Evolutionary conservation across 2,888 invertebrate species (phyloP), one percentile per base, ranked within the genome.

Genomic region (Abrostola triplasia): DNA sequence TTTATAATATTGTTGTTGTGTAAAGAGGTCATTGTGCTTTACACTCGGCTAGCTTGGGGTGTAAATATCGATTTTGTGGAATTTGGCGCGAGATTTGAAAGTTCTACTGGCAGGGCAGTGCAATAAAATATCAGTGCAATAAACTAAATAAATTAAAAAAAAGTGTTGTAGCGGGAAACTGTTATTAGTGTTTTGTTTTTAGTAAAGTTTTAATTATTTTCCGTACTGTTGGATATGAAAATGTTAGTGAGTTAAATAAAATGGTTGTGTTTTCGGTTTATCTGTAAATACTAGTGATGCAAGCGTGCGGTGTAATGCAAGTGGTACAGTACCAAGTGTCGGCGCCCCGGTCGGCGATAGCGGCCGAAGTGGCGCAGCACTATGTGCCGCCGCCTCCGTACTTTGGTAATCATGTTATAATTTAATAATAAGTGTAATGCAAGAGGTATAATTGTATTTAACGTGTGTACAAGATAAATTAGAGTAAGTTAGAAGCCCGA

Each of bases 221-320:
- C 12, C 0, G 0, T 52, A 47, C 6, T 51, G 42, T 42, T n/a
- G 42, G 6, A n/a, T 11, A 11, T 13, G n/a, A 7, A 7, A 42
- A 44, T n/a, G 4, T 35, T 66, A 6, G 12, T 36, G n/a, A 6
- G 48, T 40, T 13, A 7, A 41, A 11, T 59, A 74, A 64, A 74
- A 71, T 71, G 75, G 56, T 10, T 24, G 54, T 50, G 6, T 44
- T 47, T 60, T 58, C 2, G 6, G 36, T 49, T 13, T n/a, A 37
- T 35, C 44, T 54, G 63, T 55, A 69, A 52, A 35, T 57, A 64
- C 56, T 82, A 77, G 85, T 83, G 78, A 96, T 96, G 96, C 95
- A 95, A 90, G 94, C 95, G 68, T 95, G 95, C 84, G 95, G 95
- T 80, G 94, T 96, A 76, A 96, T 96, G 96, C 96, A 96, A 93